These are phyloP conservation scores for Megalonaias nervosa DNA, from an alignment of 1,140 invertebrate genomes.

Conservation along the genomic window DNA sequence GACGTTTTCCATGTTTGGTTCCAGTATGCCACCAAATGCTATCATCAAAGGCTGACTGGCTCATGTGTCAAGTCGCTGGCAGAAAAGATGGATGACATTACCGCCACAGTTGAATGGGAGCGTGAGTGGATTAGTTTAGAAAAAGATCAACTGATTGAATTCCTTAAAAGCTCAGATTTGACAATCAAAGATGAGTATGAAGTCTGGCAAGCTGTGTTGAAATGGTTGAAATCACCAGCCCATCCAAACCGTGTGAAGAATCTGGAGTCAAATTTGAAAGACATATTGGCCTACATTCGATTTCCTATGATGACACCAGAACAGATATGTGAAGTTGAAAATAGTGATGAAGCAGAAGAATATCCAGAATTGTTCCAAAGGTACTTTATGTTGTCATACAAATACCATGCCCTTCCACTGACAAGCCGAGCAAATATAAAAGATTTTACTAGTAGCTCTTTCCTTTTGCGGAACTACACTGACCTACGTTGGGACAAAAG, in stretches of 20 bases:
- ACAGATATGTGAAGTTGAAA: conserved; percentile 69
- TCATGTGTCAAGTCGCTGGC: conserved; percentile 69
- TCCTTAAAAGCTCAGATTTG: conserved; percentile 70
- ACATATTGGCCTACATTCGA: conserved; percentile 59
- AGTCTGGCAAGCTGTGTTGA: conserved; percentile 60
- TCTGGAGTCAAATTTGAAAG: conserved; percentile 58
- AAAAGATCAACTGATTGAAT: conserved; percentile 71
- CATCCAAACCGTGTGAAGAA: conserved; percentile 60
- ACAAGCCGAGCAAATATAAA: conserved; percentile 63
- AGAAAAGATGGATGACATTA: conserved; percentile 69
- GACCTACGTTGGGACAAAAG: conserved; percentile 72
- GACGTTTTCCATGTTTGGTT: conserved; percentile 73
- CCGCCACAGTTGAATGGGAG: conserved; percentile 69
- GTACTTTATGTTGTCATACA: conserved; percentile 70
- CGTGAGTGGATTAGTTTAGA: conserved; percentile 71
- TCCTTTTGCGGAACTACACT: conserved; percentile 71
- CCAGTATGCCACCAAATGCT: conserved; percentile 72
- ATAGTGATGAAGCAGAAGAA: conserved; percentile 54
- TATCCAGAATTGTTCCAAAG: conserved; percentile 65
- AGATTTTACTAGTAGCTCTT: conserved; percentile 65
- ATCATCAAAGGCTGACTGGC: conserved; percentile 63
- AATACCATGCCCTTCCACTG: conserved; percentile 70
- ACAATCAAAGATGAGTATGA: conserved; percentile 66
- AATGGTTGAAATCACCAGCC: conserved; percentile 60
- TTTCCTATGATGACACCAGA: conserved; percentile 73